Evolutionary conservation across 2,113 vertebrate species (phyloP).

Genomic region (Leucopsar rothschildi): DNA sequence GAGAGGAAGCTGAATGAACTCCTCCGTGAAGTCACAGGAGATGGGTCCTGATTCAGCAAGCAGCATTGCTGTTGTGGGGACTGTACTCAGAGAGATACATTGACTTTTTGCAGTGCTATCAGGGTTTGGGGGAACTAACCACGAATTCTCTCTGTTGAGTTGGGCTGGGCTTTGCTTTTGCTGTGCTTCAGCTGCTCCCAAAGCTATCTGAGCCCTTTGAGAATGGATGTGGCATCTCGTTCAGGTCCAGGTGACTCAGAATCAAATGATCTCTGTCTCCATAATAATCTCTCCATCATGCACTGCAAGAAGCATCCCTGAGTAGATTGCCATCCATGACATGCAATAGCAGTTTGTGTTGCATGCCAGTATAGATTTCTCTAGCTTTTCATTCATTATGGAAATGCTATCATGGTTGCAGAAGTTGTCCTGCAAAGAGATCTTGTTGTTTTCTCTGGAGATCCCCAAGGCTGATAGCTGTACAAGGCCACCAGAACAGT

Average conservation of each 20-base stretch:
- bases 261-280: not conserved
- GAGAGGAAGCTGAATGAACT: not conserved
- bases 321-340: not conserved
- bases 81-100: not conserved
- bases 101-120: not conserved
- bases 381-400: not conserved
- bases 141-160: not conserved
- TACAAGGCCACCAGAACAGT: not conserved
- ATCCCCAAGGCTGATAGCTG: not conserved
- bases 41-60: not conserved
- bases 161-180: not conserved
- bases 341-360: not conserved
- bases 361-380: not conserved
- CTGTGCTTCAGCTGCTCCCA: not conserved
- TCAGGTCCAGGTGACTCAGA: not conserved
- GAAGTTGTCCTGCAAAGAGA: not conserved
- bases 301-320: not conserved
- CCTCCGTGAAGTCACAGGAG: not conserved
- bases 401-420: not conserved
- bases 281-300: not conserved
- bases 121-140: not conserved
- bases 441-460: not conserved
- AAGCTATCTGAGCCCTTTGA: not conserved
- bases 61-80: not conserved
- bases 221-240: not conserved